Evolutionary conservation across 1,140 invertebrate species (phyloP), one percentile per base, ranked within the genome.

Genomic region (Oreohelix idahoensis): DNA sequence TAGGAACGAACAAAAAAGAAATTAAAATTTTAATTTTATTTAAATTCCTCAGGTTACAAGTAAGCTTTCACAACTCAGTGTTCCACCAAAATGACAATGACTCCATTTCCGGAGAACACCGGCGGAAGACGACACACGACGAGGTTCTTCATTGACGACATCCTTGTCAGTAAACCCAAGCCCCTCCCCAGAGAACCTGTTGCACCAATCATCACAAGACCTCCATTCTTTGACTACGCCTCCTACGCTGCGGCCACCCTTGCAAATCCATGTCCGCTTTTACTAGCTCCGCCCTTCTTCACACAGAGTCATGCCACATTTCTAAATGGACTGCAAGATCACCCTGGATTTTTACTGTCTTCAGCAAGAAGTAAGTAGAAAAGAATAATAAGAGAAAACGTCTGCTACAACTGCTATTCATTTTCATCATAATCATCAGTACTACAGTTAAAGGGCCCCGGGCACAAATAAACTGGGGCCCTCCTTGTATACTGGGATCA

Each of bases 131-230:
- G 79, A 49, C 79, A 81, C 36, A 70, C 79, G 15, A 81, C 79
- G 26, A 35, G 79, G 20, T 81, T 81, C 79, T 81, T 70, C 66
- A 81, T 81, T 26, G 79, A 81, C 26, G 79, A 81, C 39, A 81
- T 81, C 35, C 51, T 81, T n/a, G 63, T 81, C n/a, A 45, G n/a
- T 66, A 81, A 81, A 51, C 79, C 63, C n/a, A 81, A 81, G 32
- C 79, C 79, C 0, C 63, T 81, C 13, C 63, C 63, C 17, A n/a
- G 79, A 38, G 79, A 81, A 38, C 79, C 63, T 36, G 45, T 66
- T 45, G 32, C 79, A 8, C 79, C 63, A 45, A 70, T 81, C 63
- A 39, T 81, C 10, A 32, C 63, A 26, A 20, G 79, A 10, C 66
- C 79, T 36, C 79, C 63, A 26, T 81, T 81, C 32, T 35, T 81